Evolutionary conservation across 2,113 vertebrate genomes (phyloP).

Genomic region (Theristicus caerulescens): DNA sequence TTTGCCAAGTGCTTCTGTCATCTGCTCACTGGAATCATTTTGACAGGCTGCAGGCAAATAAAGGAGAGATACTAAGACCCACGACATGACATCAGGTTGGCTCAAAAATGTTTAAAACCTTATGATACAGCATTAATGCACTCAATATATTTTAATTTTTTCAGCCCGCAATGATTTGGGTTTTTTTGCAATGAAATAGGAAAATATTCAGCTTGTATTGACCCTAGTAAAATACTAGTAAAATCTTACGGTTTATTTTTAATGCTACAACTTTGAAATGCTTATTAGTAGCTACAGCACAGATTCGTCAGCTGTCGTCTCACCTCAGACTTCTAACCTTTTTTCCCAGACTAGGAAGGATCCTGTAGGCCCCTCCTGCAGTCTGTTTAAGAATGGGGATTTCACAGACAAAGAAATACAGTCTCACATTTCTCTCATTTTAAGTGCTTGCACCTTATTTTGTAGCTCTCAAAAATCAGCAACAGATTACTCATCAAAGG

Average conservation of each 20-base stretch:
- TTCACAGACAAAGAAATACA: background rate
- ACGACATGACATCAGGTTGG: background rate
- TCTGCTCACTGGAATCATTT: background rate
- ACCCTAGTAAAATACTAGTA: background rate
- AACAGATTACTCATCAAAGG: background rate
- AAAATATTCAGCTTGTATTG: background rate
- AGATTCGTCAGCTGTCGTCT: background rate
- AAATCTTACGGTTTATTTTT: background rate
- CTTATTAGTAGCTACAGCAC: background rate
- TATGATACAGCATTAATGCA: background rate
- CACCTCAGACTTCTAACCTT: background rate
- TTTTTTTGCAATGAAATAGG: background rate
- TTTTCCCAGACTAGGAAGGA: background rate
- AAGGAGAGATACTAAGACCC: background rate
- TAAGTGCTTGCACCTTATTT: background rate
- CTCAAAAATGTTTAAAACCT: background rate
- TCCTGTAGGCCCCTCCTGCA: background rate
- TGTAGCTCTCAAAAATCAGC: background rate
- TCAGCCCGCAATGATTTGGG: background rate
- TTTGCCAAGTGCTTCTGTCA: background rate
- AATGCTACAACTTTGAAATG: background rate
- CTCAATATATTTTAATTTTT: background rate
- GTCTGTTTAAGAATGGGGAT: background rate
- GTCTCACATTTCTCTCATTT: background rate
- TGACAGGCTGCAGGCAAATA: background rate